These are phyloP conservation scores for Beris morrisii DNA, from an alignment of 2,888 invertebrate species.

Conservation along the genomic window DNA sequence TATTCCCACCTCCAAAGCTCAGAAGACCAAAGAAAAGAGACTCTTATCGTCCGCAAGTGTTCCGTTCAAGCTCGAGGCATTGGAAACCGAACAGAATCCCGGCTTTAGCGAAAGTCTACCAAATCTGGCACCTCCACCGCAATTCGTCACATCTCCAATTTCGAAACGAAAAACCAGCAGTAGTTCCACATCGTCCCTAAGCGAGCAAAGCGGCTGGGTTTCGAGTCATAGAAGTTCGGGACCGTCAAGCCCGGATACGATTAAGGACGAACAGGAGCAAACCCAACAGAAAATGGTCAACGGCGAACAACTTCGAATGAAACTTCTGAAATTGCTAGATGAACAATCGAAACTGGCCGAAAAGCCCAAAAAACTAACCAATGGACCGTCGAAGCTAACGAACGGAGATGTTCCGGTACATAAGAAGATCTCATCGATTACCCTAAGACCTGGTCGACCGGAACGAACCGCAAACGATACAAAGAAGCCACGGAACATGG, in stretches of 20 bases:
- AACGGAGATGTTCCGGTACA: constrained; percentile 46
- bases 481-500: constrained; percentile 42
- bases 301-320: constrained; percentile 68
- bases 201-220: constrained; percentile 88
- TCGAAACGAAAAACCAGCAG: constrained; percentile 55
- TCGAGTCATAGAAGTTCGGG: constrained; percentile 73
- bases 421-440: constrained; percentile 51
- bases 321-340: constrained; percentile 63
- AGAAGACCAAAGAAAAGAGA: constrained; percentile 54
- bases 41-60: constrained; percentile 63
- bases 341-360: constrained; percentile 48
- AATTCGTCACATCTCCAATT: constrained; percentile 62
- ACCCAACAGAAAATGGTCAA: constrained; percentile 59
- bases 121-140: constrained; percentile 67
- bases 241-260: constrained; percentile 64
- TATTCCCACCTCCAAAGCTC: constrained; percentile 59
- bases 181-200: constrained; percentile 67
- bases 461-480: constrained; percentile 41
- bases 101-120: constrained; percentile 73
- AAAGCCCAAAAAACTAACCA: constrained; percentile 19
- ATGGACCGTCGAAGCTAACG: constrained; percentile 10
- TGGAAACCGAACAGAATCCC: constrained; percentile 43
- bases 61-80: constrained; percentile 65
- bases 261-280: constrained; percentile 44
- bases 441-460: constrained; percentile 46